Percentiles rank a stretch among this genome's conserved stretches.
Conservation (phyloP, 2,888 invertebrate species). For the Neoascia interrupta region DNA sequence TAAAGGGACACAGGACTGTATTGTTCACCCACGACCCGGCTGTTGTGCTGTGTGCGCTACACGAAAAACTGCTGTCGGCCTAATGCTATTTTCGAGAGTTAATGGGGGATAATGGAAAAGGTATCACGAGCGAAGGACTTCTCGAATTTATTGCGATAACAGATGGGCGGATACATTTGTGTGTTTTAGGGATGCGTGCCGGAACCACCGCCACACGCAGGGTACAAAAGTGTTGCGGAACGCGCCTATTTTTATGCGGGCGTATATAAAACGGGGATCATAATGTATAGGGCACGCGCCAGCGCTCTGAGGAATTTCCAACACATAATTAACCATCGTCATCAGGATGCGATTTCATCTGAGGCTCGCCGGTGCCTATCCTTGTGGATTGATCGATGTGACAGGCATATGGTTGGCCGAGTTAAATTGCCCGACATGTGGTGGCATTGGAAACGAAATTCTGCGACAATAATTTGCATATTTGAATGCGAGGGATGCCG, state of each 20-base stretch:
- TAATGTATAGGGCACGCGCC: slow-evolving; percentile 46
- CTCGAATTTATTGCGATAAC: slow-evolving; percentile 68
- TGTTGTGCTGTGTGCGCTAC: slow-evolving; percentile 37
- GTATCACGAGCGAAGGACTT: slow-evolving; percentile 30
- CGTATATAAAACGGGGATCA: slow-evolving; percentile 11
- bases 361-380: slow-evolving; percentile 1
- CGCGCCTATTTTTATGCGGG: slow-evolving; percentile 55
- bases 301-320: slow-evolving; percentile 6
- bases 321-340: slow-evolving; percentile 28
- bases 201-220: slow-evolving; percentile 14
- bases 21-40: slow-evolving; percentile 55
- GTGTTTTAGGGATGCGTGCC: slow-evolving; percentile 37
- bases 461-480: slow-evolving; percentile 40
- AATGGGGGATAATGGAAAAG: slow-evolving; percentile 41
- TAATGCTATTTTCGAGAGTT: slow-evolving; percentile 44
- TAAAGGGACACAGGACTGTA: slow-evolving; percentile 10
- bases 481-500: not conserved
- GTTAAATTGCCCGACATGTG: slow-evolving; percentile 24
- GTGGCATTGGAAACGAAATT: too few relatives aligned
- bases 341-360: slow-evolving; percentile 40
- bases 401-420: slow-evolving; percentile 32
- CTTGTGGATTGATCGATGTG: slow-evolving; percentile 43
- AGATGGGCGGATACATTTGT: slow-evolving; percentile 67
- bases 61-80: slow-evolving; percentile 34
- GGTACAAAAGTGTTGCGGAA: slow-evolving; percentile 37